Evolutionary conservation across 2,113 vertebrate genomes (phyloP), one percentile per base, ranked within the genome.

Genomic region (Myrmecophaga tridactyla): DNA sequence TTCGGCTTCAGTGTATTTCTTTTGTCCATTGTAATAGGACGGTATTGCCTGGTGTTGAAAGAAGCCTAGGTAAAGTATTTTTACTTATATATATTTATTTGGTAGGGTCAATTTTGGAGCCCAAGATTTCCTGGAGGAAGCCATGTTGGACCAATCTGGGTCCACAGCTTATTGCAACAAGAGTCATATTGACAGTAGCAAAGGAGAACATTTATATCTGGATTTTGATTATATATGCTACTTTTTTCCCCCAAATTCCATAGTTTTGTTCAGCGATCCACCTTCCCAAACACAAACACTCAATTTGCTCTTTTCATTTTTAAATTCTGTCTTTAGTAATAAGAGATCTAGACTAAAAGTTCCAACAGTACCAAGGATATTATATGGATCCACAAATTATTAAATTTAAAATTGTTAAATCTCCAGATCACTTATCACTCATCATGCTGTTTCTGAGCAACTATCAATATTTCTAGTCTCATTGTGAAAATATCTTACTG

Each of bases 41-140:
- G 13, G 11, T 1, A 18, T 72, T 65, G 5, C 70, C 90, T 92
- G 29, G 1, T 77, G 0, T 86, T 86, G 20, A 82, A 53, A 1
- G 67, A n/a, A 92, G 56, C 43, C 86, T 41, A 17, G 3, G 0
- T 73, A 1, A 77, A 18, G 3, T 17, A 17, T 3, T 80, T 0
- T 1, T 73, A 87, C 88, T 96, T 23, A 53, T 17, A 2, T 83
- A n/a, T 60, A 88, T 36, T 48, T 85, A 5, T 67, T 89, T 9
- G 36, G 3, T 48, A 8, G 1, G 11, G 0, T 12, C 7, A 46
- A 39, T 23, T 7, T 0, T 60, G 21, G 89, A 72, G 70, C 81
- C 3, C 11, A 7, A 13, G 29, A 1, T 46, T 95, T 58, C 60
- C 8, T 88, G 34, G 39, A 29, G 60, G 0, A 36, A 85, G 0